Evolutionary conservation across 2,113 vertebrate species (phyloP).

Genomic region (Engystomops pustulosus): DNA sequence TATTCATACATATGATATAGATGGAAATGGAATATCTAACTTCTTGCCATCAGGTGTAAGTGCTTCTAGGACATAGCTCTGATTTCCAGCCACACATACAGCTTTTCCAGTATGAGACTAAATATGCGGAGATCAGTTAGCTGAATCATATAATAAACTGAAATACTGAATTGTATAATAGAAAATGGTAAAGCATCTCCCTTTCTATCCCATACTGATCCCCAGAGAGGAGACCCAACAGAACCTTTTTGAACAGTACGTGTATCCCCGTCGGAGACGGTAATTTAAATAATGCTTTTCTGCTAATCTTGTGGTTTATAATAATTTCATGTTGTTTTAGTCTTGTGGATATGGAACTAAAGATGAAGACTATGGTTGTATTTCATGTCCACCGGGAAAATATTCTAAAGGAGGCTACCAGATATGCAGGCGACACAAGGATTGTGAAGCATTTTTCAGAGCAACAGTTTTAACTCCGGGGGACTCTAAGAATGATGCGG

Average conservation of each 20-base stretch:
- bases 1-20: not conserved
- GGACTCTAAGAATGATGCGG: constrained; percentile 88
- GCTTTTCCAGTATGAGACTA: no score
- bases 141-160: not conserved
- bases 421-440: constrained; percentile 94
- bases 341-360: constrained; percentile 90
- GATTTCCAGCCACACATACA: no score
- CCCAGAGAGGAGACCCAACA: no score
- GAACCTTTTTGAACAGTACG: no score
- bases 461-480: constrained; percentile 86
- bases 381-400: constrained; percentile 88
- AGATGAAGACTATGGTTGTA: constrained; percentile 90
- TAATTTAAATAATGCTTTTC: no score
- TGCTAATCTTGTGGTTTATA: not conserved
- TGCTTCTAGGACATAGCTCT: no score
- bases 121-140: no score
- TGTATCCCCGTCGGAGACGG: no score
- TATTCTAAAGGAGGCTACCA: constrained; percentile 97
- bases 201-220: not conserved
- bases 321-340: constrained; percentile 69
- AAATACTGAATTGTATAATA: not conserved
- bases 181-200: not conserved
- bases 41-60: no score
- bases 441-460: constrained; percentile 91
- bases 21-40: no score